These are phyloP conservation scores for Trogon melanurus DNA, from an alignment of 2,113 vertebrate species.

Conservation along the genomic window DNA sequence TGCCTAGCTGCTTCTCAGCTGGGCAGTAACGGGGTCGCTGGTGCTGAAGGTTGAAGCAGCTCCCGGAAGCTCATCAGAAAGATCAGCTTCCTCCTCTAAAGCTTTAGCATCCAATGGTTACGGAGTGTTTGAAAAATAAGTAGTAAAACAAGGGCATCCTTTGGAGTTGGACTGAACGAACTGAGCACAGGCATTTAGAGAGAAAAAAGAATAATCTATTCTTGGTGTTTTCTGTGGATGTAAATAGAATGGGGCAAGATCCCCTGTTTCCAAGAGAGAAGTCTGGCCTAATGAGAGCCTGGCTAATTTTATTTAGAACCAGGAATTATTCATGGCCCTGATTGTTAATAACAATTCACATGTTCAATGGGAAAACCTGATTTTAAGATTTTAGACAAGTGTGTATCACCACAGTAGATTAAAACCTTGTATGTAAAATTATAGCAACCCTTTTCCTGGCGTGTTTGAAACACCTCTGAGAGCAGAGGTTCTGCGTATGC, in stretches of 20 bases:
- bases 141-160: not conserved
- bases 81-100: not conserved
- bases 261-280: not conserved
- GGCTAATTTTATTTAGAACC: not conserved
- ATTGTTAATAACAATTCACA: not conserved
- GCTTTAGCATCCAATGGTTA: not conserved
- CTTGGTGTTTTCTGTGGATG: not conserved
- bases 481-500: not conserved
- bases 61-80: not conserved
- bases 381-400: not conserved
- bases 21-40: fast-evolving
- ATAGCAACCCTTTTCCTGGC: not conserved
- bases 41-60: not conserved
- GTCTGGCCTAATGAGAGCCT: not conserved
- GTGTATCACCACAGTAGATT: not conserved
- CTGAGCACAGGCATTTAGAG: not conserved
- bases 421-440: not conserved
- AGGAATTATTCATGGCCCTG: not conserved
- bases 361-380: not conserved
- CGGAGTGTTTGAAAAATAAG: not conserved
- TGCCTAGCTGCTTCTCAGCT: not conserved
- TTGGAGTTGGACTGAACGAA: not conserved
- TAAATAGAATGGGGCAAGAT: not conserved
- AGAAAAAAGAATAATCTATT: not conserved
- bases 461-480: not conserved